These are phyloP conservation scores for Dendroctonus valens DNA, from an alignment of 1,140 invertebrate species.

Conservation along the genomic window DNA sequence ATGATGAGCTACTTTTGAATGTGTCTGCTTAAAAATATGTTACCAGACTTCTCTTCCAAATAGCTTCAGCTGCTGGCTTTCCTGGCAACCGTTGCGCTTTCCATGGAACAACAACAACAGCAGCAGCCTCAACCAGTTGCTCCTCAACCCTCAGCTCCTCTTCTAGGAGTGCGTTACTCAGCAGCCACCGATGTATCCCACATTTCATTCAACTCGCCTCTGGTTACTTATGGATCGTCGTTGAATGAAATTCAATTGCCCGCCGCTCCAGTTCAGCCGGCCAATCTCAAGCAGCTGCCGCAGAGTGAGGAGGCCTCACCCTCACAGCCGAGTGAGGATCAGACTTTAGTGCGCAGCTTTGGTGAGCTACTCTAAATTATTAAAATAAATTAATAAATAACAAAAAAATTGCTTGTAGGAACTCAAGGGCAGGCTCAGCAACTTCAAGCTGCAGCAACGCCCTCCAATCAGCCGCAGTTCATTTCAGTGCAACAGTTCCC, in stretches of 20 bases:
- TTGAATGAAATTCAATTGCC: constrained; percentile 26
- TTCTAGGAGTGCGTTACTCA: constrained; percentile 21
- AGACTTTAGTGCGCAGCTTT: constrained; percentile 1
- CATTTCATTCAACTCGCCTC: constrained; percentile 24
- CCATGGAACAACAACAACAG: not conserved
- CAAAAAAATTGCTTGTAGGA: constrained; percentile 2
- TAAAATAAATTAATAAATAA: not conserved
- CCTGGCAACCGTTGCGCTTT: not conserved
- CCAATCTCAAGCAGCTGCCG: constrained; percentile 15
- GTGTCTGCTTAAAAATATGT: too few relatives aligned
- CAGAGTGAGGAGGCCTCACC: not conserved
- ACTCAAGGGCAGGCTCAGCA: constrained; percentile 11
- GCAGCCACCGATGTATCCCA: constrained; percentile 24
- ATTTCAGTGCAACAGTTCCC: constrained; percentile 27
- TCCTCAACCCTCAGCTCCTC: not conserved
- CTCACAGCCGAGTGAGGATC: not conserved
- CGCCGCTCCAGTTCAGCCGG: constrained; percentile 20
- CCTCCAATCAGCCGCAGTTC: constrained; percentile 8
- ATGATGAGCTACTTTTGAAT: too few relatives aligned
- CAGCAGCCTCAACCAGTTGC: constrained; percentile 3
- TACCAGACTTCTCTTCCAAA: not conserved
- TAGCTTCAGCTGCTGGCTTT: not conserved
- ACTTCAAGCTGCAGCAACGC: not conserved
- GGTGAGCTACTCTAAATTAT: not conserved
- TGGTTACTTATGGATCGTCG: constrained; percentile 23